Percentiles rank a stretch among this genome's conserved stretches.
Evolutionary conservation across 2,113 vertebrate species (phyloP).

Genomic region (Mustela lutreola): DNA sequence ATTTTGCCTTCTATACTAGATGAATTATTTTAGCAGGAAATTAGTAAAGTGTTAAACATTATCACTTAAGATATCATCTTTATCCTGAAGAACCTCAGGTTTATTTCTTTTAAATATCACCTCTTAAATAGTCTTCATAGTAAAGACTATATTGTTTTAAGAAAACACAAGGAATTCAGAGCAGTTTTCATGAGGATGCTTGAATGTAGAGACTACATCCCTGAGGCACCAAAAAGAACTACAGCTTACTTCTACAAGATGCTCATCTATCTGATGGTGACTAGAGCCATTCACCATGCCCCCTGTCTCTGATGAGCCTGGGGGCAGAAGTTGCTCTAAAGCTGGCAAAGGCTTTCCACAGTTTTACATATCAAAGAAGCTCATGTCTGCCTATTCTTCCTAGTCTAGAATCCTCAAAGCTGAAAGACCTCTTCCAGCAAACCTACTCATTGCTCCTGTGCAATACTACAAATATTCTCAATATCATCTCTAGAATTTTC

Average conservation of each 20-base stretch:
- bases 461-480: neutral
- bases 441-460: neutral
- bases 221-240: neutral
- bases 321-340: neutral
- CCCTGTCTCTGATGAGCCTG: neutral
- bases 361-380: neutral
- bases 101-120: neutral
- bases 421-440: neutral
- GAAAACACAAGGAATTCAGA: neutral
- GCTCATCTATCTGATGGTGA: neutral
- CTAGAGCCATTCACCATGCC: neutral
- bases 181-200: neutral
- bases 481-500: neutral
- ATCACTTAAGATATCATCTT: neutral
- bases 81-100: neutral
- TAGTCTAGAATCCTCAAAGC: neutral
- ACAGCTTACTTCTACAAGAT: fast-evolving
- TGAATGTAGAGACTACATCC: neutral
- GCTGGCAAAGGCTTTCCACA: neutral
- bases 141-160: neutral
- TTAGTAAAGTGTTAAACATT: neutral
- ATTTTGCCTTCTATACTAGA: conserved; percentile 5
- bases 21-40: neutral
- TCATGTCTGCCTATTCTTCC: neutral
- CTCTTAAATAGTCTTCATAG: neutral